phyloP scores from a whole-genome alignment of 2,888 invertebrate genomes.

The Apodemia zela region DNA sequence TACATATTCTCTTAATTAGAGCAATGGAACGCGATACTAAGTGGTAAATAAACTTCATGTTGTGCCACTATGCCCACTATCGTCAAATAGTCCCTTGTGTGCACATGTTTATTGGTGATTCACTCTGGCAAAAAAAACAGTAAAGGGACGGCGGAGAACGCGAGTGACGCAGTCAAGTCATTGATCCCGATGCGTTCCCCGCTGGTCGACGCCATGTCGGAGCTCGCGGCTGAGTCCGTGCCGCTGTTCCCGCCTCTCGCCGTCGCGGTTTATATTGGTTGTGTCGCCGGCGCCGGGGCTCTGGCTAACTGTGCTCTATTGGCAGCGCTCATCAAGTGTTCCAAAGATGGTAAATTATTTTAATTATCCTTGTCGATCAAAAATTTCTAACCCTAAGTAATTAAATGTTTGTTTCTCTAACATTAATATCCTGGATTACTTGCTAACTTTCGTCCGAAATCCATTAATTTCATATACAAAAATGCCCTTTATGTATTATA shows the following conservation, averaged over 20 bases:
- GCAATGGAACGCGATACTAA: constrained; percentile 20
- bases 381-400: not conserved
- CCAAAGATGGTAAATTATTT: constrained; percentile 64
- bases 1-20: constrained; percentile 12
- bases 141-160: constrained; percentile 61
- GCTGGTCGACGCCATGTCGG: constrained; percentile 62
- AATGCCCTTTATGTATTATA: not conserved
- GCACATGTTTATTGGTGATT: constrained; percentile 68
- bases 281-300: constrained; percentile 66
- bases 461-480: not conserved
- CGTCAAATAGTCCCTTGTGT: constrained; percentile 51
- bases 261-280: constrained; percentile 54
- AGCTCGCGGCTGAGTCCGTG: constrained; percentile 46
- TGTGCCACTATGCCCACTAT: constrained; percentile 36
- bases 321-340: constrained; percentile 63
- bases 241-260: constrained; percentile 61
- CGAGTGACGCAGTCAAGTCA: constrained; percentile 70
- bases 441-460: not conserved
- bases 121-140: constrained; percentile 62
- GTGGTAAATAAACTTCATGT: constrained; percentile 35
- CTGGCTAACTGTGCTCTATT: constrained; percentile 66
- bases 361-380: constrained; percentile 18
- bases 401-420: not conserved
- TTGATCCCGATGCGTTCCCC: constrained; percentile 74
- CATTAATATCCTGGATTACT: not conserved